Evolutionary conservation across 1,140 invertebrate species (phyloP).

Genomic region (Popillia japonica): DNA sequence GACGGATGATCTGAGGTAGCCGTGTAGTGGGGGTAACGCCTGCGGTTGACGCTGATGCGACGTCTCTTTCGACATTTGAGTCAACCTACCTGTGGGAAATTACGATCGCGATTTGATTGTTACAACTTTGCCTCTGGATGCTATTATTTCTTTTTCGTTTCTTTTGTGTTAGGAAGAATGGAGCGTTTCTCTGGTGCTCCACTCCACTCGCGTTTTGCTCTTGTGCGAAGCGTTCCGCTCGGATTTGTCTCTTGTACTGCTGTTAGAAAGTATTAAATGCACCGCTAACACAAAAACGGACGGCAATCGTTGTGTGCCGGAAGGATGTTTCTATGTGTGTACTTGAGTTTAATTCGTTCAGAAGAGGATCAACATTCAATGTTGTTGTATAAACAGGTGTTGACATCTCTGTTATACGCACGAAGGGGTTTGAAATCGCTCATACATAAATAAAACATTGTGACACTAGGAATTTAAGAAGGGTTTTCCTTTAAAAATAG

Average conservation of each 20-base stretch:
- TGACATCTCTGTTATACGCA: neutral
- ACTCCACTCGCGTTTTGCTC: neutral
- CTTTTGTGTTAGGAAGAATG: slow-evolving; percentile 31
- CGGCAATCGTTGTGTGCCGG: slow-evolving; percentile 18
- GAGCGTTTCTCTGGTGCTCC: neutral
- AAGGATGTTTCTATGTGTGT: slow-evolving; percentile 10
- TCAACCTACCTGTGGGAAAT: slow-evolving; percentile 40
- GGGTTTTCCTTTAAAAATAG: no score
- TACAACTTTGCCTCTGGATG: slow-evolving; percentile 35
- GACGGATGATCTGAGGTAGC: slow-evolving; percentile 40
- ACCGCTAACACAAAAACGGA: slow-evolving; percentile 16
- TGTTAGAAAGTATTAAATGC: slow-evolving; percentile 18
- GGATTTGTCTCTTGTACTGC: slow-evolving; percentile 11
- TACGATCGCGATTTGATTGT: slow-evolving; percentile 36
- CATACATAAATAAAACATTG: no score
- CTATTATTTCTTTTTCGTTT: slow-evolving; percentile 34
- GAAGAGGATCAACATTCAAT: neutral
- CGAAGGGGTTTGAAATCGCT: no score
- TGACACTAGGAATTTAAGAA: no score
- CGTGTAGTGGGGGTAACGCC: slow-evolving; percentile 41
- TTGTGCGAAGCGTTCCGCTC: slow-evolving; percentile 26
- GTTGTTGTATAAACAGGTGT: neutral
- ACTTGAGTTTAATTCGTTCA: slow-evolving; percentile 23
- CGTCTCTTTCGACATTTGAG: slow-evolving; percentile 38
- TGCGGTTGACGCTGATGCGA: slow-evolving; percentile 49